Percentiles rank a stretch among this genome's conserved stretches.
These are phyloP conservation scores for Contarinia nasturtii DNA, from an alignment of 1,140 invertebrate species.

Conservation along the genomic window DNA sequence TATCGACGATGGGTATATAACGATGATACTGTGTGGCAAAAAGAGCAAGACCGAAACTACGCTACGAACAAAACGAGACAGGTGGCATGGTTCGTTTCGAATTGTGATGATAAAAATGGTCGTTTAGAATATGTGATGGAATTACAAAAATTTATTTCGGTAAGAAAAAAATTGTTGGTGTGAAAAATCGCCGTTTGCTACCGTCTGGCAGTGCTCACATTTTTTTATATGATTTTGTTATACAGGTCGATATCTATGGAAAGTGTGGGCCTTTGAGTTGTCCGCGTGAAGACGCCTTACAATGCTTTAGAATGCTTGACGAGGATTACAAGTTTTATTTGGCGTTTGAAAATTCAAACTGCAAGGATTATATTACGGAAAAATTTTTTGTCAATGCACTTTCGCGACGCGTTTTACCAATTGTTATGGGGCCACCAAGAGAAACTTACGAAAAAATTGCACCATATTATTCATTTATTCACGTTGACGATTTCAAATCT, in stretches of 20 bases:
- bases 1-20: no score
- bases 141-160: no score
- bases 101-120: conserved; percentile 32
- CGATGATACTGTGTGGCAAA: no score
- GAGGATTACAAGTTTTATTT: conserved; percentile 33
- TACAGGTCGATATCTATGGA: conserved; percentile 43
- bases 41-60: no score
- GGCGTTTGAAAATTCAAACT: conserved; percentile 30
- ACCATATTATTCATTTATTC: conserved; percentile 32
- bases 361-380: conserved; percentile 29
- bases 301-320: conserved; percentile 16
- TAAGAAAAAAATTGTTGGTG: no score
- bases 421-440: conserved; percentile 20
- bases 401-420: conserved; percentile 25
- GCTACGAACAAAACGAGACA: conserved; percentile 20
- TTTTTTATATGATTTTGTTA: no score
- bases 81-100: conserved; percentile 38
- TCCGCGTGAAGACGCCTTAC: conserved; percentile 7
- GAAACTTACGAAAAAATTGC: conserved; percentile 27
- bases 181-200: no score
- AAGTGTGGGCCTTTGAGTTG: conserved; percentile 28
- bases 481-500: conserved; percentile 26
- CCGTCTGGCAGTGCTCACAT: no score
- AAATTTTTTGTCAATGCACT: conserved; percentile 24
- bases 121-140: conserved; percentile 30